Evolutionary conservation across 2,113 vertebrate species (phyloP).

Genomic region (Acinonyx jubatus): DNA sequence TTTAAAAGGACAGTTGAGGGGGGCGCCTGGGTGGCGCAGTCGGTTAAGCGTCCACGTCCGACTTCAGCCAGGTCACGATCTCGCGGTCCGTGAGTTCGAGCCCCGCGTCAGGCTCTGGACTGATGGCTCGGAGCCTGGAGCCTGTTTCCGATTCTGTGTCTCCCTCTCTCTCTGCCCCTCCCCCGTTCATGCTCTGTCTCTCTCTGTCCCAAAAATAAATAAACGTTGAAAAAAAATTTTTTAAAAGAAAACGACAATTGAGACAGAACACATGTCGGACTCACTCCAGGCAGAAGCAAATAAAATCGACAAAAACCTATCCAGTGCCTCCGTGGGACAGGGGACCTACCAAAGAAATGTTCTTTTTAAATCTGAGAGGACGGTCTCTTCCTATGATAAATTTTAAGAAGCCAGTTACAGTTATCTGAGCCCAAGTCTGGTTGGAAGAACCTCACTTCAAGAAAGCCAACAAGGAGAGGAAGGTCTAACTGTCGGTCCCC

Average conservation of each 20-base stretch:
- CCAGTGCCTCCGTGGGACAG: no score
- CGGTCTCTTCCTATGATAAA: neutral
- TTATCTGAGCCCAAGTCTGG: neutral
- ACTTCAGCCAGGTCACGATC: no score
- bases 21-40: no score
- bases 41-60: no score
- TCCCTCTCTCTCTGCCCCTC: no score
- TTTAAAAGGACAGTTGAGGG: neutral
- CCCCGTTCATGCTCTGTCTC: no score
- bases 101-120: no score
- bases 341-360: neutral
- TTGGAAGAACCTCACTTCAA: neutral
- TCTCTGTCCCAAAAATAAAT: no score
- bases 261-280: neutral
- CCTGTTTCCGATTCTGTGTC: no score
- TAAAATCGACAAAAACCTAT: neutral
- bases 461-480: neutral
- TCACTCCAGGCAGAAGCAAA: neutral
- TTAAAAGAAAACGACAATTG: neutral
- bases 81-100: no score
- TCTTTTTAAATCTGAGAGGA: neutral
- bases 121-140: no score
- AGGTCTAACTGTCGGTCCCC: neutral
- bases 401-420: neutral
- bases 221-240: no score